phyloP scores from a whole-genome alignment of 2,888 invertebrate genomes.

The Acrocera orbiculus region DNA sequence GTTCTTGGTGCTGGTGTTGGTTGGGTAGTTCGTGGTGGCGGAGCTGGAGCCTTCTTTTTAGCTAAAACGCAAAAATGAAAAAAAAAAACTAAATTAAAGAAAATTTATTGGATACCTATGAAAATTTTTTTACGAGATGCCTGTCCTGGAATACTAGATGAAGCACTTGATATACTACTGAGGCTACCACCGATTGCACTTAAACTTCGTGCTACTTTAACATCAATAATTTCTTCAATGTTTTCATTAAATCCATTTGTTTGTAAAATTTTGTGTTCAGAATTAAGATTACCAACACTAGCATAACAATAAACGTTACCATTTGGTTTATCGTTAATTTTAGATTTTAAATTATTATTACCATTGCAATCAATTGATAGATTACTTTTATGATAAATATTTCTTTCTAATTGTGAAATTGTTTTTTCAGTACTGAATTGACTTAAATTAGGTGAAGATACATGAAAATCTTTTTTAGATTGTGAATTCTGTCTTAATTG shows the following conservation, averaged over 20 bases:
- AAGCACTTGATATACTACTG: neutral
- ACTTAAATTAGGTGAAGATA: conserved; percentile 27
- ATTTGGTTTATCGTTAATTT: conserved; percentile 5
- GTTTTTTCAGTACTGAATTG: conserved; percentile 7
- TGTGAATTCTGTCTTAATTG: conserved; percentile 9
- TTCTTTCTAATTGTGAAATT: conserved; percentile 6
- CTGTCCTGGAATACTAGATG: too few species aligned
- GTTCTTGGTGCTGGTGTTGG: too few species aligned
- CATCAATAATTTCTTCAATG: too few species aligned
- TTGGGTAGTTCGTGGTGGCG: conserved; percentile 22
- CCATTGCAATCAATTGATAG: conserved; percentile 23
- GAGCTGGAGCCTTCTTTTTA: conserved; percentile 25
- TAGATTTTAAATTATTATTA: too few species aligned
- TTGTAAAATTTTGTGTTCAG: too few species aligned
- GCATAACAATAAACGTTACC: conserved; percentile 7
- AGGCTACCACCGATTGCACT: too few species aligned
- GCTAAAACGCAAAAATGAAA: neutral
- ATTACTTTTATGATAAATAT: conserved; percentile 13
- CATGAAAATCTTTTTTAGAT: conserved; percentile 22
- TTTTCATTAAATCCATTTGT: too few species aligned
- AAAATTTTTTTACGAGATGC: too few species aligned
- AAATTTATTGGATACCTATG: neutral
- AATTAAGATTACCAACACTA: too few species aligned
- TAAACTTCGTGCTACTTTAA: too few species aligned
- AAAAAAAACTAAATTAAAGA: neutral